These are phyloP conservation scores for Brachypalpus laphriformis DNA, from an alignment of 2,888 invertebrate genomes.

Conservation along the genomic window DNA sequence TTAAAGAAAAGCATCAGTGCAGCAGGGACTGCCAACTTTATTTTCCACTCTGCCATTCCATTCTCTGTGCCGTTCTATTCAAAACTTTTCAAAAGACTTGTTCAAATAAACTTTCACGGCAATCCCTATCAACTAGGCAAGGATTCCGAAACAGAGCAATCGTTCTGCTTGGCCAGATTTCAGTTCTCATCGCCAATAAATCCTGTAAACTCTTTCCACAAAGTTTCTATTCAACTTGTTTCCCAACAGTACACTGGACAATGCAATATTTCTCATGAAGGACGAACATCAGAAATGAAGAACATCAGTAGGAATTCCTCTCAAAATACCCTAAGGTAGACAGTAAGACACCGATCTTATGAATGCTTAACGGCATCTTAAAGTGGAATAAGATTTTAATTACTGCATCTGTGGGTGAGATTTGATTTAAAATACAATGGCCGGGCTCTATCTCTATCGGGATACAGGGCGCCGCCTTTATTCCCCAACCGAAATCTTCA, in stretches of 20 bases:
- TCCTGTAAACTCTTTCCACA: slow-evolving; percentile 14
- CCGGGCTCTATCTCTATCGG: neutral
- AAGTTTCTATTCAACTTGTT: slow-evolving; percentile 16
- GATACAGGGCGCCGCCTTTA: neutral
- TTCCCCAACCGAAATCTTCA: neutral
- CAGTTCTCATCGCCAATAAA: slow-evolving; percentile 32
- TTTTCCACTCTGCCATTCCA: neutral
- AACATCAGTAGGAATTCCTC: neutral
- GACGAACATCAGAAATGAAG: neutral
- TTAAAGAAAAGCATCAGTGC: slow-evolving; percentile 39
- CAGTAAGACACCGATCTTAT: neutral
- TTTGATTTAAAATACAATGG: slow-evolving; percentile 57
- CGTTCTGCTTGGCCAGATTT: slow-evolving; percentile 23
- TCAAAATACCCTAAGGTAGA: neutral
- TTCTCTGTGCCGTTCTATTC: neutral
- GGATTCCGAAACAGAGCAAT: slow-evolving; percentile 16
- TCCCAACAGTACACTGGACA: neutral
- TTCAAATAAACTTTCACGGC: slow-evolving; percentile 6
- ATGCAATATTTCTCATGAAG: neutral
- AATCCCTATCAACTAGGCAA: neutral
- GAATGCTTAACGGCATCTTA: slow-evolving; percentile 53
- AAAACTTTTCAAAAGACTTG: slow-evolving; percentile 14
- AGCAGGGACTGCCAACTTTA: slow-evolving; percentile 41
- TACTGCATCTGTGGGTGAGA: slow-evolving; percentile 42
- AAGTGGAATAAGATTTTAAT: slow-evolving; percentile 59